Base-by-base conservation (phyloP, 2,888 invertebrate species). In the Xiphydria camelus region DNA sequence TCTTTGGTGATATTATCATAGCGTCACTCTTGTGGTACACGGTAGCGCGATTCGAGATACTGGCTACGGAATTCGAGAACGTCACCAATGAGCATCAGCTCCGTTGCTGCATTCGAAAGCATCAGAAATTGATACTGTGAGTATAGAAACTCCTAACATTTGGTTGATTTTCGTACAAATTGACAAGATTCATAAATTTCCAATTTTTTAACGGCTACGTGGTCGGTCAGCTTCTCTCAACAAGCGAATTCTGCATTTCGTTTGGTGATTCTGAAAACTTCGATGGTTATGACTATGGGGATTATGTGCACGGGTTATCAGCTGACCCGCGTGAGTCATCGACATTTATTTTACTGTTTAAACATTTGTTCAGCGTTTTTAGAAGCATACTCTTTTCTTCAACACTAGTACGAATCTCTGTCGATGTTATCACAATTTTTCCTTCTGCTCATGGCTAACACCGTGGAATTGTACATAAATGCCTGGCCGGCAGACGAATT, bases 401-500 rank as follows among this genome's bases (percentile, higher is more conserved):
- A 2, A 10, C 10, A 9, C 33, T n/a, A 65, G 65, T 53, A 57
- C 19, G 50, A 56, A 37, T 52, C 65, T 1, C 20, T 59, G 7
- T 35, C 51, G 22, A 53, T 62, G 4, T 19, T 55, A 14, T 48
- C 55, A 2, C 58, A 60, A 40, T 67, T 63, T 15, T 33, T 62
- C 18, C 47, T 56, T 7, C 48, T 68, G 55, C 48, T 61, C 2
- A 3, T 55, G n/a, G 53, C 49, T 17, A 62, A 61, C n/a, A 55
- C 58, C 20, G 36, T 60, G 7, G 59, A 58, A 10, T 51, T 68
- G 2, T 67, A 58, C 26, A 45, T 66, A 1, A 66, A 47, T 10
- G 53, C 62, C 3, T 62, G 65, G 57, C 64, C 69, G 3, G 68
- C 69, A 2, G 61, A 68, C 32, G 62, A 68, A 42, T 52, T 69